Evolutionary conservation across 2,113 vertebrate genomes (phyloP).

Genomic region (Tursiops truncatus): DNA sequence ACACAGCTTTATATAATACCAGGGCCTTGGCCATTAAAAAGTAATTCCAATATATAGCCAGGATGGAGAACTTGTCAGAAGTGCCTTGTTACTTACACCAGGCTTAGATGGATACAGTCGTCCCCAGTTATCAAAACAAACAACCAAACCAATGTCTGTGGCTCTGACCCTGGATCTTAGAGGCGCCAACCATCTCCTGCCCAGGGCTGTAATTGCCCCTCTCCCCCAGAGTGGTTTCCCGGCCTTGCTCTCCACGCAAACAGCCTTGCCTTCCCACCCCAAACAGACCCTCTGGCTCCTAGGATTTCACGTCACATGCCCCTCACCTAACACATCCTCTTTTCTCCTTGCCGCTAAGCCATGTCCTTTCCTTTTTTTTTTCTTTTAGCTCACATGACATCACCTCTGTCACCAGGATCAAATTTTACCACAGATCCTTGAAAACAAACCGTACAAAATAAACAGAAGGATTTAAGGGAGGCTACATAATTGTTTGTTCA

Average conservation of each 20-base stretch:
- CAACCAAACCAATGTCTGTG: background rate
- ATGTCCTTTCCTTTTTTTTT: slow-evolving; percentile 14
- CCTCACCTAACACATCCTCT: background rate
- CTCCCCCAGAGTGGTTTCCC: background rate
- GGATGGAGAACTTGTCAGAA: background rate
- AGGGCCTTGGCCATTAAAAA: background rate
- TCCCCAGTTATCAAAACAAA: background rate
- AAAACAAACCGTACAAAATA: slow-evolving; percentile 47
- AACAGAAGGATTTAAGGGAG: slow-evolving; percentile 42
- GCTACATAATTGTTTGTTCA: background rate
- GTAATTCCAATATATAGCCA: background rate
- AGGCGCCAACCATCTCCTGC: background rate
- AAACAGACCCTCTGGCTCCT: background rate
- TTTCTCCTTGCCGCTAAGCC: background rate
- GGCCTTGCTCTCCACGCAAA: background rate
- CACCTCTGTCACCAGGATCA: slow-evolving; percentile 18
- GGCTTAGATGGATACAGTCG: background rate
- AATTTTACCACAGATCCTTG: slow-evolving; percentile 31
- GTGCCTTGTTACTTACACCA: background rate
- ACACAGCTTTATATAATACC: background rate
- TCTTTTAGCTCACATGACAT: background rate
- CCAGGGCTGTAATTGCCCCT: background rate
- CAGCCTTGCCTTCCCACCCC: background rate
- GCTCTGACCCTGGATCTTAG: background rate
- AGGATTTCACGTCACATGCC: background rate